Conservation (phyloP, 2,113 vertebrate species). For the Bujurquina vittata region DNA sequence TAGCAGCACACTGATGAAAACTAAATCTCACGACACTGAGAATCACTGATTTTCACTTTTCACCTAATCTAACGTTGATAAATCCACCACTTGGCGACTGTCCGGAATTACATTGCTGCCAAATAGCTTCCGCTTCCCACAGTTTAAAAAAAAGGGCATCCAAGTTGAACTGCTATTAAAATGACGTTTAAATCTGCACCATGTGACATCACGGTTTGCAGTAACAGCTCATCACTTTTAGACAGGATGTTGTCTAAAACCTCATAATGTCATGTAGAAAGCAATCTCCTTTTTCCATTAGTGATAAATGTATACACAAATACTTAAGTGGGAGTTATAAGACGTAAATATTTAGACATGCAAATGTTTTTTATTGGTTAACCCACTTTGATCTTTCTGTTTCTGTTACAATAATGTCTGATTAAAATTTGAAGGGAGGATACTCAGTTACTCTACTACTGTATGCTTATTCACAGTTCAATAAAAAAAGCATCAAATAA, state of each 20-base stretch:
- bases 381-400: background rate
- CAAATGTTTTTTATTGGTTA: too few relatives aligned
- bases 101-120: background rate
- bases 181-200: background rate
- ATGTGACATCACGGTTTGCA: background rate
- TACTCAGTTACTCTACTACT: background rate
- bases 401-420: background rate
- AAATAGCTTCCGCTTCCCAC: background rate
- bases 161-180: background rate
- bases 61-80: background rate
- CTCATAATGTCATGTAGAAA: background rate
- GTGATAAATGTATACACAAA: background rate
- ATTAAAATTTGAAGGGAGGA: background rate
- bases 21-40: background rate
- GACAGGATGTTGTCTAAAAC: background rate
- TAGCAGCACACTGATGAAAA: background rate
- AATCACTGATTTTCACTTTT: background rate
- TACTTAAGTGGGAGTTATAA: too few relatives aligned
- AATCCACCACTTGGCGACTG: background rate
- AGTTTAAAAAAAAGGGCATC: background rate
- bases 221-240: background rate
- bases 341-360: too few relatives aligned
- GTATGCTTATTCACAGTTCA: background rate
- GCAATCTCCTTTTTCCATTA: background rate
- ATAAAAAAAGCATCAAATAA: background rate